phyloP scores from a whole-genome alignment of 1,140 invertebrate genomes.

The Scaptomyza graminum region DNA sequence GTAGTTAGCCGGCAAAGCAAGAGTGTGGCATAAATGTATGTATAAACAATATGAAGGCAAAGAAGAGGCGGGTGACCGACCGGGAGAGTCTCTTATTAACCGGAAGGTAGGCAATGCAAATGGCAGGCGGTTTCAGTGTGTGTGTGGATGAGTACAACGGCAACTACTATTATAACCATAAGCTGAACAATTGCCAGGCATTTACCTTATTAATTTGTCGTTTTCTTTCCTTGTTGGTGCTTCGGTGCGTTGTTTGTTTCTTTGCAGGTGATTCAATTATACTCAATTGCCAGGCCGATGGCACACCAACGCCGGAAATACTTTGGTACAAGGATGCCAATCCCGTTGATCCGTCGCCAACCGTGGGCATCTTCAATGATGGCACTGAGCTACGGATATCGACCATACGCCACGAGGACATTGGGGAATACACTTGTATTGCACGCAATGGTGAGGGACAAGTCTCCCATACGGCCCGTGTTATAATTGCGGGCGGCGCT shows the following conservation, averaged over 20 bases:
- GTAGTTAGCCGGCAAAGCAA: neutral
- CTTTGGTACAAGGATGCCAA: slow-evolving; percentile 95
- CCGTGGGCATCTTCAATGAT: slow-evolving; percentile 94
- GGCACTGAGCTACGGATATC: slow-evolving; percentile 95
- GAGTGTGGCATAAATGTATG: no score
- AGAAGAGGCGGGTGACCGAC: no score
- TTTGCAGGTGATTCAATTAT: slow-evolving; percentile 94
- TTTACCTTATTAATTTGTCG: slow-evolving; percentile 70
- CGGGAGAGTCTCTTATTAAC: neutral
- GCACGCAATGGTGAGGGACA: slow-evolving; percentile 97
- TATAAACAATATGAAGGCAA: no score
- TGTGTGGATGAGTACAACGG: slow-evolving; percentile 15
- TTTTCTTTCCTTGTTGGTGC: slow-evolving; percentile 40
- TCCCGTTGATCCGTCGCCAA: slow-evolving; percentile 93
- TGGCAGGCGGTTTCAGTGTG: neutral
- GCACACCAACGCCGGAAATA: slow-evolving; percentile 95
- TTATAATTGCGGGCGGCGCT: slow-evolving; percentile 96
- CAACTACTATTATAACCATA: neutral
- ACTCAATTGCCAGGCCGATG: slow-evolving; percentile 97
- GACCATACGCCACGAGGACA: slow-evolving; percentile 95
- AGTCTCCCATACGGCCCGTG: slow-evolving; percentile 95
- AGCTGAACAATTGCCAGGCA: slow-evolving; percentile 68
- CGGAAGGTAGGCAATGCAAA: slow-evolving; percentile 29
- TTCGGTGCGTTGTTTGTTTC: slow-evolving; percentile 21
- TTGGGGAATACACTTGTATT: slow-evolving; percentile 97